phyloP scores from a whole-genome alignment of 1,140 invertebrate species.

The Zaprionus ghesquierei region DNA sequence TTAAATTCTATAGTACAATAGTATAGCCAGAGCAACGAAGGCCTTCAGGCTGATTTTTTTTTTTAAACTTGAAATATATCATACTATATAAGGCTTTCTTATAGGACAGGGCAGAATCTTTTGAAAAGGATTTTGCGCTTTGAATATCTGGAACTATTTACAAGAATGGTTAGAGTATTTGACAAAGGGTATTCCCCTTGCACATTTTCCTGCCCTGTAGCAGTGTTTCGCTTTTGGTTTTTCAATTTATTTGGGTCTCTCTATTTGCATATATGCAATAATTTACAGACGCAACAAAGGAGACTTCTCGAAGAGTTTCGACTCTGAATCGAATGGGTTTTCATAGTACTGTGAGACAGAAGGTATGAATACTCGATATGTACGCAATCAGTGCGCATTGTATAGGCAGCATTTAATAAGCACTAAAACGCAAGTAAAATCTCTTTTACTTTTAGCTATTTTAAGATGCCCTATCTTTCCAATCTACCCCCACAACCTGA shows the following conservation, averaged over 20 bases:
- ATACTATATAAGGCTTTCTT: too few species aligned
- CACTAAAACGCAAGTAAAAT: conserved; percentile 55
- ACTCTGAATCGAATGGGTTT: conserved; percentile 23
- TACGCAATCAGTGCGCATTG: conserved; percentile 15
- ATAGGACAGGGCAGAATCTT: too few species aligned
- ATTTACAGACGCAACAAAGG: conserved; percentile 44
- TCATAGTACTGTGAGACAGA: conserved; percentile 8
- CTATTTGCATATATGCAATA: conserved; percentile 61
- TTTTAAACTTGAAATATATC: too few species aligned
- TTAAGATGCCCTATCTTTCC: conserved; percentile 24
- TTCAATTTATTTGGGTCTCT: conserved; percentile 49
- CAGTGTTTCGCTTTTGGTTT: conserved; percentile 7
- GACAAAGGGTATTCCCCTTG: background rate
- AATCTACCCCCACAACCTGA: background rate
- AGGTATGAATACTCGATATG: conserved; percentile 36
- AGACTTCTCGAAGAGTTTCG: background rate
- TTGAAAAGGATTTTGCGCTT: too few species aligned
- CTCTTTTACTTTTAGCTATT: conserved; percentile 37
- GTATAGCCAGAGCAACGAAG: too few species aligned
- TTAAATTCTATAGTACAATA: too few species aligned
- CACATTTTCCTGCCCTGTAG: background rate
- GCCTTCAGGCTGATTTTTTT: too few species aligned
- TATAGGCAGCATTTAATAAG: conserved; percentile 63
- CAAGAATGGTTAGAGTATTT: background rate
- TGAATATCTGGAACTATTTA: too few species aligned